Conservation (phyloP, 2,113 vertebrate genomes). For the Lampris incognitus region DNA sequence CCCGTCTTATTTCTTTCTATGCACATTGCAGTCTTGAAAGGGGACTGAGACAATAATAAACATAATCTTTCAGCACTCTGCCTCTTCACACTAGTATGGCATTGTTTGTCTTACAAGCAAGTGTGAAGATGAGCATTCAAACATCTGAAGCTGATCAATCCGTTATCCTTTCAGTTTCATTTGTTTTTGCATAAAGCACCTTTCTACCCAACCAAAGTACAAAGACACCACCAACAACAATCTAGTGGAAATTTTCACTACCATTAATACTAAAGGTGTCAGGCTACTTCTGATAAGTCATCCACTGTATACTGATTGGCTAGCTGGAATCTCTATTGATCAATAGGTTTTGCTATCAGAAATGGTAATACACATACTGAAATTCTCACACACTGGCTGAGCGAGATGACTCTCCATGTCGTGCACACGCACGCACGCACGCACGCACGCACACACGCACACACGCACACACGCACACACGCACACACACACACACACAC, state of each 20-base stretch:
- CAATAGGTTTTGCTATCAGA: constrained; percentile 6
- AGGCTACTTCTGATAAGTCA: constrained; percentile 22
- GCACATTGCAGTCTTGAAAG: constrained; percentile 9
- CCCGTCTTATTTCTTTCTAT: not conserved
- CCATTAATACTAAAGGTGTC: constrained; percentile 48
- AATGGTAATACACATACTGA: not conserved
- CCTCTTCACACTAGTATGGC: constrained; percentile 43
- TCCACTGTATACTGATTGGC: constrained; percentile 23
- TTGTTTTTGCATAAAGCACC: constrained; percentile 40
- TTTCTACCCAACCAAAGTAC: constrained; percentile 6
- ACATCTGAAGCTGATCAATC: not conserved
- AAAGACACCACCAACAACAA: constrained; percentile 5
- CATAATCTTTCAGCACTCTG: not conserved
- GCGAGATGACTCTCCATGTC: no score
- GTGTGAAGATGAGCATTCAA: not conserved
- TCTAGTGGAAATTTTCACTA: not conserved
- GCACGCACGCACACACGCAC: no score
- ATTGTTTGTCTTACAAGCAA: constrained; percentile 22
- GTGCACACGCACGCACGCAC: no score
- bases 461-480: no score
- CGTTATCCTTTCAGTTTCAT: constrained; percentile 11
- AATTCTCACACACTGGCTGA: constrained; percentile 3
- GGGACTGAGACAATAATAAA: not conserved
- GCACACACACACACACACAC: no score
- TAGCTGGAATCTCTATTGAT: constrained; percentile 1